Evolutionary conservation across 2,113 vertebrate genomes (phyloP), one percentile per base, ranked within the genome.

Genomic region (Myrmecobius fasciatus): DNA sequence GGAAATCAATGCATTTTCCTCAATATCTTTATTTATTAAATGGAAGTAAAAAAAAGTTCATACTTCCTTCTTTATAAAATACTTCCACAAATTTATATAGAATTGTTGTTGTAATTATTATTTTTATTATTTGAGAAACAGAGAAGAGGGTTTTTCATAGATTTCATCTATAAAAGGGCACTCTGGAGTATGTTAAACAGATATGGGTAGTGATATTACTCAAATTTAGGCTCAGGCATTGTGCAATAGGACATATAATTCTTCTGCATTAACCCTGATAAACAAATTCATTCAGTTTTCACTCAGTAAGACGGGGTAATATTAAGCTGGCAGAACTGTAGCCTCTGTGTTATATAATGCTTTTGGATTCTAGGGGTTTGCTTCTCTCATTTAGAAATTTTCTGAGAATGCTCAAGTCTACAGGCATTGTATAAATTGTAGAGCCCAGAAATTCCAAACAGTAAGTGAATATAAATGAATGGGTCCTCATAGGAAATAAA

Each of bases 401-500:
- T 89, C 1, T n/a, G 94, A 51, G 49, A 51, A 51, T 51, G 93
- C 96, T 67, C 93, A 89, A 93, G 92, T 95, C 97, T 95, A 3
- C 89, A 95, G 96, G 92, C 49, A 20, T 28, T 91, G 89, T 96
- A 91, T 96, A 97, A 96, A 97, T 98, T 90, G 96, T 91, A 94
- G 93, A 92, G 96, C 94, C 94, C 25, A 20, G 95, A 93, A 97
- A 98, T 94, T 93, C 94, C 94, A 91, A 97, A 95, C 91, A 93
- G 94, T 96, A 96, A 98, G 93, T 26, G 92, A 98, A 98, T 43
- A 3, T 94, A 98, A 98, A 98, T 98, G 98, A 98, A 91, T 20
- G 3, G 24, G n/a, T 94, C 95, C 96, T 98, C 97, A 48, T 1
- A 91, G 96, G 97, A 97, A 97, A 97, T 98, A 97, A 97, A 96